Evolutionary conservation across 2,888 invertebrate species (phyloP), one percentile per base, ranked within the genome.

Genomic region (Ophioninae sp.): DNA sequence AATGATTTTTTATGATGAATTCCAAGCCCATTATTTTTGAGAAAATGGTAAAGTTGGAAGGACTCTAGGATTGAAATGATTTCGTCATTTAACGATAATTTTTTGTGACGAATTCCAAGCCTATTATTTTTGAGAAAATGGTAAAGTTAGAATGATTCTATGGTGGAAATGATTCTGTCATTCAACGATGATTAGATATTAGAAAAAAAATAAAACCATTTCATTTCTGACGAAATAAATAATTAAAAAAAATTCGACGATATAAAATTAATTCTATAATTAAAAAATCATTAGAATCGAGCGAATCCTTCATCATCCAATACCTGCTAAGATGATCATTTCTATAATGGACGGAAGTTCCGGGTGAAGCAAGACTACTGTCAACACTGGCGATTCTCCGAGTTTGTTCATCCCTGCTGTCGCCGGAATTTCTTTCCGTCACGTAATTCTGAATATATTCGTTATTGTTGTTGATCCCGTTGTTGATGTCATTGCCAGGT

Each of bases 321-420:
- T 74, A 90, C 90, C 90, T 89, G 85, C 88, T 85, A 44, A 87
- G 86, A 76, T 85, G 80, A 68, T 90, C 90, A 64, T 89, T 88
- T 41, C 87, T 89, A 87, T 89, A 91, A 73, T 88, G 88, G 65
- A 87, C 84, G 39, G 89, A 87, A 78, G 86, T 87, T 65, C 80
- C 88, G 10, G 86, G 85, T 10, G 90, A 89, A 77, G 90, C 85
- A 71, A 90, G 88, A 79, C 88, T 87, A 80, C 87, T 88, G 79
- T 90, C 90, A 51, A 86, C 88, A 82, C 90, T 90, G 51, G 89
- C 88, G 51, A 84, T 89, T 85, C 90, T 90, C 79, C 88, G 88
- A 87, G 91, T 85, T 44, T 88, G 87, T 63, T 87, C 87, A 87
- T 90, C 81, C 79, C 90, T 73, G 63, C 69, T 78, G 51, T 79